These are phyloP conservation scores for Diaprepes abbreviatus DNA, from an alignment of 2,888 invertebrate genomes.

Conservation along the genomic window DNA sequence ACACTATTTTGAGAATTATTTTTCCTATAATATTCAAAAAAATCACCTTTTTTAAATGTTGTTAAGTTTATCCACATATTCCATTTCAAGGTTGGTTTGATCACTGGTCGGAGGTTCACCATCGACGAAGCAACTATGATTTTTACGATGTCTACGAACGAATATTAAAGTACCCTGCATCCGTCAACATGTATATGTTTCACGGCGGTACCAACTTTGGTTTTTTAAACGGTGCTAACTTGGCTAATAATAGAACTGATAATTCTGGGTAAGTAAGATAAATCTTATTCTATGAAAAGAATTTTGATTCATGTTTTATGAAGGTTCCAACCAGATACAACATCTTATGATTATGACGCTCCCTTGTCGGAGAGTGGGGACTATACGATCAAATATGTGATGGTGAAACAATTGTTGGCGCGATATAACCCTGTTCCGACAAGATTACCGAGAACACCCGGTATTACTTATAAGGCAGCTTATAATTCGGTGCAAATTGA, in stretches of 20 bases:
- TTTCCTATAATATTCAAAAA: too few species aligned
- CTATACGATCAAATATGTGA: slow-evolving; percentile 81
- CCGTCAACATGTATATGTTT: slow-evolving; percentile 93
- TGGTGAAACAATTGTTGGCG: slow-evolving; percentile 71
- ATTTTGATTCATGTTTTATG: too few species aligned
- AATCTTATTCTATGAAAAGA: too few species aligned
- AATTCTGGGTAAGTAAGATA: slow-evolving; percentile 39
- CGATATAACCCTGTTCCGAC: slow-evolving; percentile 60
- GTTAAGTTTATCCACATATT: not conserved
- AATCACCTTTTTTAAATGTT: too few species aligned
- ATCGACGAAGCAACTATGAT: slow-evolving; percentile 53
- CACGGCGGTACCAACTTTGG: slow-evolving; percentile 91
- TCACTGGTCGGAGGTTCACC: slow-evolving; percentile 69
- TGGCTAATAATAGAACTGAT: slow-evolving; percentile 29
- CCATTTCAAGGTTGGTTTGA: slow-evolving; percentile 71
- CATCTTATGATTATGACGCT: slow-evolving; percentile 85
- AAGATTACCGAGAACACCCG: slow-evolving; percentile 54
- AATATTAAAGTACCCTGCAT: slow-evolving; percentile 60
- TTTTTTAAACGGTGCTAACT: slow-evolving; percentile 67
- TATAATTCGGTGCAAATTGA: slow-evolving; percentile 3
- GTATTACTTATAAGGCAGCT: slow-evolving; percentile 1
- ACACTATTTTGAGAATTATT: too few species aligned
- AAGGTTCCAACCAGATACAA: slow-evolving; percentile 60
- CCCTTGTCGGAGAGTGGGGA: slow-evolving; percentile 92
- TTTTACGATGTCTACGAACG: slow-evolving; percentile 54